Base-by-base conservation (phyloP, 2,888 invertebrate genomes). In the Disparrhopalites patrizii region DNA sequence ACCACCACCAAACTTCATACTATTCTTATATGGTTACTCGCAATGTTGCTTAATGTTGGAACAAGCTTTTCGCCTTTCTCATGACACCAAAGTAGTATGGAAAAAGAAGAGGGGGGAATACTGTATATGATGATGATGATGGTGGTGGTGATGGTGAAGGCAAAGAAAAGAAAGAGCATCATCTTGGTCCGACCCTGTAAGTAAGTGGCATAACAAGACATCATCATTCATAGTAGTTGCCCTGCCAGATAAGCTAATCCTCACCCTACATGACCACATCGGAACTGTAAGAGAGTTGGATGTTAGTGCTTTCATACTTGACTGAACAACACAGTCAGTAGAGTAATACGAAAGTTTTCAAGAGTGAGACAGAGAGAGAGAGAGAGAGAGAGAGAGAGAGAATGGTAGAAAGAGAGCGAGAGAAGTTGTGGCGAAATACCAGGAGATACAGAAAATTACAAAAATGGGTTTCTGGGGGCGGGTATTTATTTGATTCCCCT, bases 401-500 rank as follows among this genome's bases (percentile, higher is more conserved):
- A 50, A 50, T 50, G 47, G 20, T 47, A 47, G 25, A 25, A 36
- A 33, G 8, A n/a, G 40, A 40, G 57, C 25, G n/a, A 47, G 36
- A 25, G 25, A 51, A 33, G 13, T 51, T 51, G 61, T 61, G 61
- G 50, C 61, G 52, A 61, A 61, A 61, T 61, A 61, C 61, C 61
- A 61, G 61, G 61, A 61, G 51, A 61, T 61, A 61, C 38, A 61
- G 61, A 61, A 61, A 51, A 51, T 61, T 51, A 61, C 61, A 52
- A 61, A 61, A 61, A 61, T 61, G 61, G 52, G 61, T 51, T 50
- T 61, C 51, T 61, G 61, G 61, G 61, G 61, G 61, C 61, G 61
- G 61, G 61, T 51, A 61, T 61, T 51, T 61, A 61, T 61, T 61
- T 61, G 61, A 61, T 61, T 61, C 25, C 61, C 61, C 61, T 61